phyloP scores from a whole-genome alignment of 1,140 invertebrate species.

The Drepana arcuata region DNA sequence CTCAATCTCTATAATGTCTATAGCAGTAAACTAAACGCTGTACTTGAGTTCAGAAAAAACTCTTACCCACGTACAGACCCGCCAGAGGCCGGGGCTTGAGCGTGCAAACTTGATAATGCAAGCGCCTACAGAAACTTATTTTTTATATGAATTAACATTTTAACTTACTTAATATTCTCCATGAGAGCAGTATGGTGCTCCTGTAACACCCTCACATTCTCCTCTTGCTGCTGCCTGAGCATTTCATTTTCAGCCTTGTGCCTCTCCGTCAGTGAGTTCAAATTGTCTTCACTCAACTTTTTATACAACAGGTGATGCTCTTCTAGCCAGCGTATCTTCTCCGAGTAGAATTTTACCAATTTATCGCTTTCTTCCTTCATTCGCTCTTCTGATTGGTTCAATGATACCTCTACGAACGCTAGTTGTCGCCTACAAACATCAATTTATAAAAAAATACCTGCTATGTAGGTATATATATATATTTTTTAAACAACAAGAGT shows the following conservation, averaged over 20 bases:
- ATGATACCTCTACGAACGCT: conserved; percentile 54
- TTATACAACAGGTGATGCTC: conserved; percentile 54
- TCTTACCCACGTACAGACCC: too few species aligned
- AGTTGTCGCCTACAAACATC: conserved; percentile 50
- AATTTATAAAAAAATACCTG: too few species aligned
- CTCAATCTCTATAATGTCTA: too few species aligned
- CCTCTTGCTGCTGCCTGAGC: conserved; percentile 51
- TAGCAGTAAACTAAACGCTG: too few species aligned
- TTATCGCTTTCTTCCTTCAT: conserved; percentile 68
- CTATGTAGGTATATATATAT: too few species aligned
- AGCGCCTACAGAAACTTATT: too few species aligned
- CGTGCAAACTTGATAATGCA: too few species aligned
- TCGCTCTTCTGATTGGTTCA: conserved; percentile 53
- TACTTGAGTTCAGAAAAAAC: too few species aligned
- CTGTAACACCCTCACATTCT: conserved; percentile 57
- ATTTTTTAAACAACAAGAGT: too few species aligned
- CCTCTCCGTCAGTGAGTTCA: conserved; percentile 35
- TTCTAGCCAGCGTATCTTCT: conserved; percentile 59
- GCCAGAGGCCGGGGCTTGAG: too few species aligned
- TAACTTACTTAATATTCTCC: conserved; percentile 64
- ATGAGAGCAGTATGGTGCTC: conserved; percentile 60
- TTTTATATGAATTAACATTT: too few species aligned
- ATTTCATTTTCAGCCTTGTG: conserved; percentile 53
- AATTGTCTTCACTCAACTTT: conserved; percentile 46
- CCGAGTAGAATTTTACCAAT: conserved; percentile 47